Percentiles rank a stretch among this genome's conserved stretches.
phyloP scores from a whole-genome alignment of 2,888 invertebrate species.

The Dynastes grantii region DNA sequence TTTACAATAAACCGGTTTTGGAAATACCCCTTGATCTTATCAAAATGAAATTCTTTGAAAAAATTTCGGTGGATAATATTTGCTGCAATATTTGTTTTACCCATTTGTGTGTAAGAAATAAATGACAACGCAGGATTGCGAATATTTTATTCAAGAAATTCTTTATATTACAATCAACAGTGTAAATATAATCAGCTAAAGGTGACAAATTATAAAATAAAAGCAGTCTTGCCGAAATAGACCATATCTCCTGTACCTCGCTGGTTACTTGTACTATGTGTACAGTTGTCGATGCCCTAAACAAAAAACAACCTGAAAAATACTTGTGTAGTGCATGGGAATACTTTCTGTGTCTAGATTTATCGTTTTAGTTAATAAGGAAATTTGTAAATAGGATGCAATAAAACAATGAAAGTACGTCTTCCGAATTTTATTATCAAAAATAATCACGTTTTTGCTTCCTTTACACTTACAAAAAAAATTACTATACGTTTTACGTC shows the following conservation, averaged over 20 bases:
- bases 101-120: no score
- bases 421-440: conserved; percentile 29
- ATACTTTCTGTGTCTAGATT: neutral
- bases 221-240: no score
- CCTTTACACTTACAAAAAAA: neutral
- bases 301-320: conserved; percentile 34
- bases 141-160: neutral
- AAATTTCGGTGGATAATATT: no score
- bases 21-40: no score
- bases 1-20: no score
- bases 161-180: neutral
- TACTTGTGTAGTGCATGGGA: conserved; percentile 17
- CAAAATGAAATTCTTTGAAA: no score
- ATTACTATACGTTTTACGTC: neutral
- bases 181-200: neutral
- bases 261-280: no score
- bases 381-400: neutral
- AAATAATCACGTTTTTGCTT: conserved; percentile 24
- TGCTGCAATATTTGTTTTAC: no score
- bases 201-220: no score
- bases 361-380: neutral
- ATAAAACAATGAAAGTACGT: neutral
- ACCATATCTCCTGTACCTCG: no score
- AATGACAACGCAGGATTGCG: neutral
- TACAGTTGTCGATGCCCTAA: conserved; percentile 6